A percentile compares a stretch with the other conserved stretches of the same genome.
These are phyloP conservation scores for Synaphobranchus kaupii DNA, from an alignment of 2,797 vertebrate species.

Conservation along the genomic window DNA sequence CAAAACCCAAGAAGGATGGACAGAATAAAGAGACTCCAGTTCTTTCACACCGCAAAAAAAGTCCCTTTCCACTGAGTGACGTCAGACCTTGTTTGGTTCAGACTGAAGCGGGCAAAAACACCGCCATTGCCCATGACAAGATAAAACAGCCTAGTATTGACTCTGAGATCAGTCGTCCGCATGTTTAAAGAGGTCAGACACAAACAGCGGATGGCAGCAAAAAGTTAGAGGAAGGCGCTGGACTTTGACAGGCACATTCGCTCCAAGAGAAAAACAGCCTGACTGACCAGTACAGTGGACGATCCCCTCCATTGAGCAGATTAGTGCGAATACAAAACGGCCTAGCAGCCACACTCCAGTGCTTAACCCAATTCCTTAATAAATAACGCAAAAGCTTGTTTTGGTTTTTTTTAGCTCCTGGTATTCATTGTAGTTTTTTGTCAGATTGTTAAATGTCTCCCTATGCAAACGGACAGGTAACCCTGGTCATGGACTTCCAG, in stretches of 20 bases:
- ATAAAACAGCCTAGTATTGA: background rate
- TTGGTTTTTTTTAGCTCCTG: background rate
- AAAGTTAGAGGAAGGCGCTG: background rate
- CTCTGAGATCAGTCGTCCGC: background rate
- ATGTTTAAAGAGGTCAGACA: background rate
- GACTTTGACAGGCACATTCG: background rate
- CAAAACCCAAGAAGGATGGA: background rate
- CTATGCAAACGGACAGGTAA: background rate
- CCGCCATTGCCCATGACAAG: background rate
- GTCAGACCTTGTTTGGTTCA: background rate
- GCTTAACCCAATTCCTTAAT: background rate
- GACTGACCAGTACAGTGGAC: background rate
- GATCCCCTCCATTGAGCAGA: background rate
- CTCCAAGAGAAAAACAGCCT: background rate
- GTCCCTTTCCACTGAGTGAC: background rate
- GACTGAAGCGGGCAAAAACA: background rate
- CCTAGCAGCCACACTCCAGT: background rate
- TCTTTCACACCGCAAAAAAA: background rate
- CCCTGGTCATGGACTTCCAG: background rate
- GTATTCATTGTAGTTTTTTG: background rate
- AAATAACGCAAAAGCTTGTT: background rate
- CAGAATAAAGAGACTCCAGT: background rate
- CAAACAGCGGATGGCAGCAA: background rate
- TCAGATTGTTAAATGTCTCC: background rate
- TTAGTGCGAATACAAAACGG: background rate